Evolutionary conservation across 2,113 vertebrate species (phyloP).

Genomic region (Dicaeum eximium): DNA sequence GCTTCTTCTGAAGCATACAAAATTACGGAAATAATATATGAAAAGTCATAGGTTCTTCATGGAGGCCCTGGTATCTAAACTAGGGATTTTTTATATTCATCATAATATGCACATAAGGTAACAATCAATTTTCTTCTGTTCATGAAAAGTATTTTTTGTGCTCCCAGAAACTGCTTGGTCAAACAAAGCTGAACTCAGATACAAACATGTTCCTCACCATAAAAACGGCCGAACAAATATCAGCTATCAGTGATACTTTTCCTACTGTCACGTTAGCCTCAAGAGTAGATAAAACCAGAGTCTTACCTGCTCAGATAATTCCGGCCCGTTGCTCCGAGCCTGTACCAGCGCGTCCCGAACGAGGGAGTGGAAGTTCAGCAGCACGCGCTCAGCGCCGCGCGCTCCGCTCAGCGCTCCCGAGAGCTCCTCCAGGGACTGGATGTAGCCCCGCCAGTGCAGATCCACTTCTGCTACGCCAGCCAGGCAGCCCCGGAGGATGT

Average conservation of each 20-base stretch:
- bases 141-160: not conserved
- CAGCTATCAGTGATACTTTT: not conserved
- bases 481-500: slow-evolving; percentile 83
- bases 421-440: slow-evolving; percentile 81
- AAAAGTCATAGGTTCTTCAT: not conserved
- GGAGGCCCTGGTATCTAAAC: not conserved
- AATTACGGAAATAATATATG: not conserved
- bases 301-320: slow-evolving; percentile 78
- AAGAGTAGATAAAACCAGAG: rapidly evolving
- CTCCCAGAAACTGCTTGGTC: not conserved
- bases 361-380: slow-evolving; percentile 77
- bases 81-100: not conserved
- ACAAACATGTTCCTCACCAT: not conserved
- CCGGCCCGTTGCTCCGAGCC: slow-evolving; percentile 63
- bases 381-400: slow-evolving; percentile 75
- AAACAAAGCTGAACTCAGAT: not conserved
- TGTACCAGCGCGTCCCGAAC: slow-evolving; percentile 78
- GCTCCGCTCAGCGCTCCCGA: slow-evolving; percentile 74
- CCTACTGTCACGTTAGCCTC: not conserved
- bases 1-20: not conserved
- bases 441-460: slow-evolving; percentile 80
- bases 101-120: not conserved
- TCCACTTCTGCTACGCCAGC: slow-evolving; percentile 85
- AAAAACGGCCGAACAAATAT: not conserved
- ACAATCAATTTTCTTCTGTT: not conserved